Percentiles rank a stretch among this genome's conserved stretches.
phyloP scores from a whole-genome alignment of 2,888 invertebrate genomes.

The Falcaria lacertinaria region DNA sequence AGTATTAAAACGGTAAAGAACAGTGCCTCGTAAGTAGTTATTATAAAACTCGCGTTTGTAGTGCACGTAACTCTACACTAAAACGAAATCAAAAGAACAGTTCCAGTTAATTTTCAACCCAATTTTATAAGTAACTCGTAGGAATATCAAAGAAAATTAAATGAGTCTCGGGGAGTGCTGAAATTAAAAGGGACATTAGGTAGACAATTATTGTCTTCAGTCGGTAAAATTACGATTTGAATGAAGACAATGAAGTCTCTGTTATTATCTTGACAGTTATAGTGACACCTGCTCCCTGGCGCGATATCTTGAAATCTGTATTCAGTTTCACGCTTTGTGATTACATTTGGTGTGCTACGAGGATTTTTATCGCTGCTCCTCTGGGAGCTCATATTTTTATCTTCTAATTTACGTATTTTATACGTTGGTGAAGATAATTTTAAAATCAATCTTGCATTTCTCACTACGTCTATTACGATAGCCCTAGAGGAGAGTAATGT shows the following conservation, averaged over 20 bases:
- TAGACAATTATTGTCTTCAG: slow-evolving; percentile 6
- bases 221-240: slow-evolving; percentile 7
- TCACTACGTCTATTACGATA: too few species aligned
- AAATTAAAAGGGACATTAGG: slow-evolving; percentile 14
- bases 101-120: neutral
- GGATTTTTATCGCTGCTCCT: neutral
- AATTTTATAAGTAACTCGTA: neutral
- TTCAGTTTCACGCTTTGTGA: neutral
- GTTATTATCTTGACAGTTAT: slow-evolving; percentile 25
- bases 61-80: neutral
- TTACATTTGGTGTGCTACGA: neutral
- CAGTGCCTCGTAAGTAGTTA: neutral
- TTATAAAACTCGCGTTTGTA: neutral
- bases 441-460: too few species aligned
- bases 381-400: too few species aligned
- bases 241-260: slow-evolving; percentile 22
- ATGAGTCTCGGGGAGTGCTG: slow-evolving; percentile 10
- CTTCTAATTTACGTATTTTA: too few species aligned
- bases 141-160: slow-evolving; percentile 9
- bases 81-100: neutral
- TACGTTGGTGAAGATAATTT: too few species aligned
- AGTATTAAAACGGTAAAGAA: too few species aligned
- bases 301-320: slow-evolving; percentile 4
- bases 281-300: slow-evolving; percentile 19
- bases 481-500: too few species aligned